Base-by-base conservation (phyloP, 2,888 invertebrate species). In the Heterodera filipjevi region DNA sequence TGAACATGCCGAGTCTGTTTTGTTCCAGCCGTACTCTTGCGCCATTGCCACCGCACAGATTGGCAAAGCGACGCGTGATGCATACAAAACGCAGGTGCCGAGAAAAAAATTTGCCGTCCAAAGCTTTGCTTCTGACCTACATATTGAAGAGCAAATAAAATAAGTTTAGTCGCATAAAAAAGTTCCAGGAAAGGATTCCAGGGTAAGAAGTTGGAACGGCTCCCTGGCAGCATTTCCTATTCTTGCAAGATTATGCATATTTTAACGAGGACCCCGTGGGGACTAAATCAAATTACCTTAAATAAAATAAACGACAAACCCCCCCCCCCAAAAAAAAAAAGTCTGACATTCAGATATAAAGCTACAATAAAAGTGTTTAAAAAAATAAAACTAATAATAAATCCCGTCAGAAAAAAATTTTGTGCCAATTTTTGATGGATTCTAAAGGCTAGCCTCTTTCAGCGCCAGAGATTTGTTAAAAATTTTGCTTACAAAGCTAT, bases 21-120 rank as follows among this genome's bases (percentile, higher is more conserved):
- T 93, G 85, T 92, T 92, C 93, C 93, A 93, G 78, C 91, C 91
- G 86, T 92, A 91, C 84, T 93, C 93, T 76, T 92, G 91, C 66
- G 92, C 91, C 75, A 93, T 92, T 0, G 92, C 90, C 27, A 93
- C 92, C 79, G 92, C 91, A 80, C 92, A 91, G 72, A 93, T 90
- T 19, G 93, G 93, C 90, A 93, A 92, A 3, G 93, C 92, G 10
- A 93, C 93, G 80, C 93, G 90, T 12, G 92, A 92, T 0, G 93
- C 92, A 88, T 93, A 93, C 46, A 93, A 87, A 88, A 92, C 92
- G 81, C 92, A 92, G 14, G 93, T 93, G 5, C 93, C 93, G 74
- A 91, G 90, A 78, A 93, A 91, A 71, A 93, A 87, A 19, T 92
- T 91, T 19, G 92, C 85, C 81, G 92, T 92, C 93, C 93, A 93